phyloP scores from a whole-genome alignment of 1,140 invertebrate species.

The Acromyrmex heyeri region DNA sequence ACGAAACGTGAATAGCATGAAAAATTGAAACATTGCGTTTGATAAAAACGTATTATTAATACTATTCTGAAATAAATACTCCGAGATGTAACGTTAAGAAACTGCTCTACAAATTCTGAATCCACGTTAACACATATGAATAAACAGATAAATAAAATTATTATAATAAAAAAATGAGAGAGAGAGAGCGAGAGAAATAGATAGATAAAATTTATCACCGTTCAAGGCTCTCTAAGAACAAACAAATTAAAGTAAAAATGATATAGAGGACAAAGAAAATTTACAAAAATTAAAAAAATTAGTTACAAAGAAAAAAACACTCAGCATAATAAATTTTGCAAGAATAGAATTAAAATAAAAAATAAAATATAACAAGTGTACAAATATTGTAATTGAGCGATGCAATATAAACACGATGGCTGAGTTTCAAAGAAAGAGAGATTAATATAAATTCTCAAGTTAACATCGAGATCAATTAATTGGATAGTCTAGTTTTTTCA shows the following conservation, averaged over 20 bases:
- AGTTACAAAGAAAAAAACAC: too few relatives aligned
- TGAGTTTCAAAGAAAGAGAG: not conserved
- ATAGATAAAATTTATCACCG: not conserved
- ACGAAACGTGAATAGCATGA: conserved; percentile 8
- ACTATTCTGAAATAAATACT: not conserved
- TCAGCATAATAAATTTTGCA: too few relatives aligned
- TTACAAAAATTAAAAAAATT: too few relatives aligned
- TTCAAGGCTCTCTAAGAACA: too few relatives aligned
- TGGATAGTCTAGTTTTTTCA: not conserved
- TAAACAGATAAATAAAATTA: not conserved
- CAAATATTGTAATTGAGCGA: too few relatives aligned
- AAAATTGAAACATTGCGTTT: not conserved
- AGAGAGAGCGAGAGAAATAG: not conserved
- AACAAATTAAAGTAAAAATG: too few relatives aligned
- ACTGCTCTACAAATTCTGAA: not conserved
- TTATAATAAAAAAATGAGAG: not conserved
- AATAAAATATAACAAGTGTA: too few relatives aligned
- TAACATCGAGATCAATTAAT: conserved; percentile 3
- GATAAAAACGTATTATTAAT: conserved; percentile 2
- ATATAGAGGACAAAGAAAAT: too few relatives aligned
- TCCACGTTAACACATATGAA: not conserved
- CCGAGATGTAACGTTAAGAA: not conserved
- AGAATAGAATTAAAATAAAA: too few relatives aligned
- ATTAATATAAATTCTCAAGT: not conserved
- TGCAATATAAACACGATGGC: too few relatives aligned